Evolutionary conservation across 35 echinoderm and acorn worm species (phyloP), one percentile per base, ranked within the genome.

Genomic region (Stichopus chloronotus): DNA sequence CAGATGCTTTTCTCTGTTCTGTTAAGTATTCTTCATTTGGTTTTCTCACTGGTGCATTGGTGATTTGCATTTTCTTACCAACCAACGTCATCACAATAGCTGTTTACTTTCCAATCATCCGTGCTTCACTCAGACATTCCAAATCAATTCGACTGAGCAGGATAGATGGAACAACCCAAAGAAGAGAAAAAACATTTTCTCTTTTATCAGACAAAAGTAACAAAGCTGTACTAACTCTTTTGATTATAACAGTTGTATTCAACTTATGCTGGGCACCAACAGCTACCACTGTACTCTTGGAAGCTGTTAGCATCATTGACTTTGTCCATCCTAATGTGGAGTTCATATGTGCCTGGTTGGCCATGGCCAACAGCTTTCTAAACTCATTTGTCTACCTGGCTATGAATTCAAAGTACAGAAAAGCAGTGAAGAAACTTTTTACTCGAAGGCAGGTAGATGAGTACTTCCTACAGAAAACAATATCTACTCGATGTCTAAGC

Each of bases 251-350:
- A 19, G 19, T 89, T 22, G 87, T 60, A 19, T 89, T 89, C 57
- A 89, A 89, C 59, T 9, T 89, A n/a, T 89, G 87, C 24, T 89
- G 87, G 87, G 87, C 87, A 5, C 87, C 87, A 8, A 89, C 61
- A 24, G 65, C 87, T 14, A 7, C 71, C 8, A 5, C 23, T 6
- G 87, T 89, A 5, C 55, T 53, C 43, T 65, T 89, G 87, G 87
- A 89, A 89, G 57, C 57, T 22, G n/a, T 85, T 0, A 19, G 52
- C n/a, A 16, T 72, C 9, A 21, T 89, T 16, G 61, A 72, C 52
- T 21, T 71, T 8, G 25, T 16, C 14, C 5, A 52, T 53, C 4
- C 8, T 5, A 71, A n/a, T 16, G 57, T 89, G 4, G 87, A 89
- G 60, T 89, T 89, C n/a, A 53, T 65, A 11, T 43, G 19, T 72